Evolutionary conservation across 2,113 vertebrate genomes (phyloP), one percentile per base, ranked within the genome.

Genomic region (Origma solitaria): DNA sequence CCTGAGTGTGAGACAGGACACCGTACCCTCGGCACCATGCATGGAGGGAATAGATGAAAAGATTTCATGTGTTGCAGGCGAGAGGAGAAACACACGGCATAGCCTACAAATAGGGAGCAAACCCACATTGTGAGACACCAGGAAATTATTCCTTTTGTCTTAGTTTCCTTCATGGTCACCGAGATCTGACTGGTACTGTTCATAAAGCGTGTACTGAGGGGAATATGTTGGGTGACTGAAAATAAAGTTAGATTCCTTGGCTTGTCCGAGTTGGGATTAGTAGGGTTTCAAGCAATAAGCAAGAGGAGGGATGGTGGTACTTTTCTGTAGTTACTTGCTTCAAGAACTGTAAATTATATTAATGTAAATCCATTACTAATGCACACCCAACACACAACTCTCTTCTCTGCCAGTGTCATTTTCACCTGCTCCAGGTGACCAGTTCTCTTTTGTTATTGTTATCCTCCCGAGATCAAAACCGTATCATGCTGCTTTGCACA

Each of bases 11-110:
- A 51, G 25, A 85, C 35, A 35, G 24, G 18, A 33, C 0, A 1
- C 31, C 3, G 2, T 35, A 16, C 12, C 14, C 42, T 60, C 1
- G 1, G 25, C 81, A 37, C 40, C 12, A 2, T 7, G 21, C 12
- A 9, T 57, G 42, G 20, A 33, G 10, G 25, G 44, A 53, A 13
- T 6, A 45, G 47, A 33, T 7, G 2, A 61, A 65, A 78, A 73
- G 25, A 14, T 56, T 51, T 40, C 9, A 5, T 9, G 5, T 13
- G 3, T 79, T 69, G 27, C 50, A 85, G 40, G 33, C 0, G 8
- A 62, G 42, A 79, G n/a, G 15, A 57, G 56, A 61, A 82, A 33
- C 23, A 35, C 31, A 24, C 1, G 6, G 15, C 23, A 9, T 19
- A 50, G 42, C 4, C 42, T 37, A 7, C 42, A 61, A 20, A 27